phyloP scores from a whole-genome alignment of 53 echinoderm and acorn worm species.

The Holothuria scabra region DNA sequence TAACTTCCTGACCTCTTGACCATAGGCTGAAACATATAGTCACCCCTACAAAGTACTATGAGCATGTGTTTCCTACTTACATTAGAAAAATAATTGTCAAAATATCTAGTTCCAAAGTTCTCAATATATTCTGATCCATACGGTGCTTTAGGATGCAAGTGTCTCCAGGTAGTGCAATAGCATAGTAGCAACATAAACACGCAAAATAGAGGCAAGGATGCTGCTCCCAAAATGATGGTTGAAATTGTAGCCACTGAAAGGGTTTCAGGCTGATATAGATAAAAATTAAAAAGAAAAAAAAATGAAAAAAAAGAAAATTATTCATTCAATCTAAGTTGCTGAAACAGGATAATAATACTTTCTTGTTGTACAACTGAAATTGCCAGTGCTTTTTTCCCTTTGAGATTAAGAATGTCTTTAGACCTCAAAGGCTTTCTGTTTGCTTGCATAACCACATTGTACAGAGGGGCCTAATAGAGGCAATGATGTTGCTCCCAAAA shows the following conservation, averaged over 20 bases:
- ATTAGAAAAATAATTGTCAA: conserved; percentile 59
- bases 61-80: conserved; percentile 36
- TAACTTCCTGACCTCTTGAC: neutral
- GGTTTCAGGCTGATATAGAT: conserved; percentile 52
- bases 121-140: conserved; percentile 44
- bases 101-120: conserved; percentile 53
- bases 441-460: no score
- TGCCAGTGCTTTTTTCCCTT: no score
- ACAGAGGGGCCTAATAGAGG: no score
- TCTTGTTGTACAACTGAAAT: no score
- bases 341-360: neutral
- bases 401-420: no score
- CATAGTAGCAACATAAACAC: conserved; percentile 54
- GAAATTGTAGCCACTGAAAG: conserved; percentile 61
- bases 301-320: no score
- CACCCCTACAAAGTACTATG: neutral
- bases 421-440: no score
- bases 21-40: neutral
- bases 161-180: conserved; percentile 83
- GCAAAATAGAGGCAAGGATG: conserved; percentile 57
- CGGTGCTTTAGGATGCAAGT: conserved; percentile 66
- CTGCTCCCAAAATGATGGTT: conserved; percentile 41
- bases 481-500: conserved; percentile 25
- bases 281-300: conserved; percentile 3
- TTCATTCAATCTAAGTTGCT: no score